A percentile compares a stretch with the other conserved stretches of the same genome.
Conservation (phyloP, 2,113 vertebrate species). For the Rattus rattus region DNA sequence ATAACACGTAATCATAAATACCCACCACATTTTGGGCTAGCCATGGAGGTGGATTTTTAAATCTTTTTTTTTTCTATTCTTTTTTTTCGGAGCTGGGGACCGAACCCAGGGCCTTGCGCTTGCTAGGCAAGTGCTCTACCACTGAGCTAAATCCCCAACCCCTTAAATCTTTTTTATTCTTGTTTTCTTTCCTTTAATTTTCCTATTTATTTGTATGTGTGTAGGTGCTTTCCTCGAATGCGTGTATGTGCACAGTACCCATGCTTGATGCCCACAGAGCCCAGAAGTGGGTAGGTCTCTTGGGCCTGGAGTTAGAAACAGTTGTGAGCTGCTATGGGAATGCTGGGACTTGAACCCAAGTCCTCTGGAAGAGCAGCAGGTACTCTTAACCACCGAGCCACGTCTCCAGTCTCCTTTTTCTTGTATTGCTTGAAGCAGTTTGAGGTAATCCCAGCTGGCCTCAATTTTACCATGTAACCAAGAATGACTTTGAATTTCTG, state of each 20-base stretch:
- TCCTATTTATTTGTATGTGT: not conserved
- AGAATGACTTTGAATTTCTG: not conserved
- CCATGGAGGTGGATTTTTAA: not conserved
- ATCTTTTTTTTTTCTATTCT: not conserved
- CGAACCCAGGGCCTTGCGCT: too few relatives aligned
- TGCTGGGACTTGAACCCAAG: not conserved
- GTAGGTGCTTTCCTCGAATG: not conserved
- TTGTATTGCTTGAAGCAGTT: not conserved
- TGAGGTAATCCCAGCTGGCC: not conserved
- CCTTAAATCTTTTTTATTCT: not conserved
- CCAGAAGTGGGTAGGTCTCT: not conserved
- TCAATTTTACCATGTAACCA: not conserved
- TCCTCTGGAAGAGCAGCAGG: not conserved
- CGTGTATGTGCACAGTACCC: not conserved
- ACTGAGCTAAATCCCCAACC: too few relatives aligned
- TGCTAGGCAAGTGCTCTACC: too few relatives aligned
- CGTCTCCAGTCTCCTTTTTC: not conserved
- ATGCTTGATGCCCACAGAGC: not conserved
- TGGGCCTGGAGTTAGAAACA: not conserved
- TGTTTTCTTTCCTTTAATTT: not conserved
- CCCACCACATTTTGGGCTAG: conserved; percentile 1
- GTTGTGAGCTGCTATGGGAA: not conserved
- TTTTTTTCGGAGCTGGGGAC: too few relatives aligned
- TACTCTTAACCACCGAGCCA: not conserved
- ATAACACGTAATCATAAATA: conserved; percentile 3